Evolutionary conservation across 2,888 invertebrate genomes (phyloP), one percentile per base, ranked within the genome.

Genomic region (Drosophila macrothrix): DNA sequence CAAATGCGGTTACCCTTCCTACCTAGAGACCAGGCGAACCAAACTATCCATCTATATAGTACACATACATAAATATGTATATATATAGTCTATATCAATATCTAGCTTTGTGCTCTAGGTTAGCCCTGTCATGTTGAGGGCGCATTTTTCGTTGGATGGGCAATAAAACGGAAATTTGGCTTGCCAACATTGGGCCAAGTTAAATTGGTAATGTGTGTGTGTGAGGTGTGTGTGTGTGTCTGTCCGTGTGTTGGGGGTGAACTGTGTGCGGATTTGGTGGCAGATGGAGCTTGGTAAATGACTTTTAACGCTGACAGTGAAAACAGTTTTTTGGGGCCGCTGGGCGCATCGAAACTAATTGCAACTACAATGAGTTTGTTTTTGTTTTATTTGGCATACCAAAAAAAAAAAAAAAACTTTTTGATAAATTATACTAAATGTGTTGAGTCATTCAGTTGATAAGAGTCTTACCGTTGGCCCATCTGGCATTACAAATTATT

Each of bases 1-100:
- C 84, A 86, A 90, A 87, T 89, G 84, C 65, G 89, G 76, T 81
- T 75, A 56, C 76, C 58, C 64, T 49, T 67, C 46, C 43, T 35
- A 43, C 55, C 53, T 9, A 52, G 25, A 22, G 31, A 37, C 53
- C 41, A 33, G 52, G 16, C 28, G 4, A 16, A 37, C 62, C 58
- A 60, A 33, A 46, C 52, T 31, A 60, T 50, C 28, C 25, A 55
- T 58, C 39, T 31, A 43, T 41, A 49, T 39, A 25, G 46, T 63
- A 35, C 33, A 33, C 4, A 46, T 22, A 22, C 22, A 55, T 49
- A 14, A 16, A 53, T 53, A 35, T 28, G n/a, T 29, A 53, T 4
- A 53, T 4, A 54, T 64, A 43, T 52, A 59, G 35, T 52, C 53
- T 62, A 52, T 76, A 63, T 71, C 64, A 55, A 77, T 69, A 71